Evolutionary conservation across 2,888 invertebrate species (phyloP).

Genomic region (Lymantria dispar): DNA sequence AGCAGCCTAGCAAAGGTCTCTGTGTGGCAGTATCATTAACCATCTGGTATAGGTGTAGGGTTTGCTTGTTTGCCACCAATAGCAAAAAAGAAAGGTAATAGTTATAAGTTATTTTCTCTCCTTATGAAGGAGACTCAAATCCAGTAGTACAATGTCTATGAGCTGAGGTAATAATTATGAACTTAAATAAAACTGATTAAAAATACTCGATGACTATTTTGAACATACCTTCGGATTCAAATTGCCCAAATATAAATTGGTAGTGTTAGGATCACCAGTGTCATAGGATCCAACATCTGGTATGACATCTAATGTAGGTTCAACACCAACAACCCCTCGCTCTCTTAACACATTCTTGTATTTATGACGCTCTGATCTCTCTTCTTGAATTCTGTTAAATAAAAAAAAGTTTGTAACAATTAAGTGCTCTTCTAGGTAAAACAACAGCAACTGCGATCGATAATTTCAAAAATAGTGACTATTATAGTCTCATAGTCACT

Average conservation of each 20-base stretch:
- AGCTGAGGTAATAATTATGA: too few species aligned
- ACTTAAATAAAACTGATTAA: too few species aligned
- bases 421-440: not conserved
- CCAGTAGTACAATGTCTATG: too few species aligned
- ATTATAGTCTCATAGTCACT: too few species aligned
- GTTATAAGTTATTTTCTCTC: too few species aligned
- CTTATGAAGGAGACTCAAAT: too few species aligned
- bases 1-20: too few species aligned
- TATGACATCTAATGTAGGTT: constrained; percentile 68
- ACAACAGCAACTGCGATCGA: not conserved
- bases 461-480: too few species aligned
- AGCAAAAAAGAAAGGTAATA: too few species aligned
- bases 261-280: constrained; percentile 98
- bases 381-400: constrained; percentile 94
- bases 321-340: constrained; percentile 56
- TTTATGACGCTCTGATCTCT: constrained; percentile 96
- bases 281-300: constrained; percentile 91
- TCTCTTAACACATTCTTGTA: constrained; percentile 89
- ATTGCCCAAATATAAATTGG: constrained; percentile 98
- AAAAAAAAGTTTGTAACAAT: not conserved
- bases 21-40: too few species aligned
- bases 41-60: too few species aligned
- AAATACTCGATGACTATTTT: not conserved
- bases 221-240: constrained; percentile 93
- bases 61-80: too few species aligned